Percentiles rank a stretch among this genome's conserved stretches.
phyloP scores from a whole-genome alignment of 2,113 vertebrate genomes.

The Felis chaus region DNA sequence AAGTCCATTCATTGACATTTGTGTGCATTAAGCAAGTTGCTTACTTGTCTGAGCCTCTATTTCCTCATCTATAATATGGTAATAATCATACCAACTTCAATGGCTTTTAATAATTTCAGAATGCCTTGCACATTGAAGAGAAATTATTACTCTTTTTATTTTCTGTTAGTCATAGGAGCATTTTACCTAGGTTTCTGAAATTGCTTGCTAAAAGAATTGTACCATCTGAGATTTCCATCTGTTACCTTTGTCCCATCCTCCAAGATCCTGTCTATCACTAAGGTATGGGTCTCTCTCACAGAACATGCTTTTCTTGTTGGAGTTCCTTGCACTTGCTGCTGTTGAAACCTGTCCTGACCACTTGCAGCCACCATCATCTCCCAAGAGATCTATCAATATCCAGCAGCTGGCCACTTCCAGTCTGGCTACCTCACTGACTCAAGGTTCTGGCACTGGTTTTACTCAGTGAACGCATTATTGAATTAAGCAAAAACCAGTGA shows the following conservation, averaged over 20 bases:
- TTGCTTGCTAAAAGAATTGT: background rate
- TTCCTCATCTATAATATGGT: background rate
- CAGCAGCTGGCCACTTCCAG: background rate
- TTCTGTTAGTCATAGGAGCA: background rate
- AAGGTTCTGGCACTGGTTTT: conserved; percentile 22
- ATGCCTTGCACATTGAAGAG: background rate
- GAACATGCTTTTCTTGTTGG: background rate
- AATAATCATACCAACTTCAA: background rate
- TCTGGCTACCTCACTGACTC: background rate
- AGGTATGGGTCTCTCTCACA: background rate
- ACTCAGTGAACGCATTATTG: conserved; percentile 7
- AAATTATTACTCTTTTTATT: background rate
- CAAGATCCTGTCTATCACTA: background rate
- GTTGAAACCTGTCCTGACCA: background rate
- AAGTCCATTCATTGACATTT: background rate
- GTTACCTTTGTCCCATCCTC: too few species aligned
- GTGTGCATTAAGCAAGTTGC: background rate
- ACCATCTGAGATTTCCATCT: background rate
- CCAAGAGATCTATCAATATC: background rate
- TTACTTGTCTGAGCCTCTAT: background rate
- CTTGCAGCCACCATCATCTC: background rate
- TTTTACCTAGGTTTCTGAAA: background rate
- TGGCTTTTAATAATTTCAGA: background rate
- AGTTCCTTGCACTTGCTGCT: background rate
- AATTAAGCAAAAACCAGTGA: conserved; percentile 28